These are phyloP conservation scores for Luffia ferchaultella DNA, from an alignment of 2,888 invertebrate genomes.

Conservation along the genomic window DNA sequence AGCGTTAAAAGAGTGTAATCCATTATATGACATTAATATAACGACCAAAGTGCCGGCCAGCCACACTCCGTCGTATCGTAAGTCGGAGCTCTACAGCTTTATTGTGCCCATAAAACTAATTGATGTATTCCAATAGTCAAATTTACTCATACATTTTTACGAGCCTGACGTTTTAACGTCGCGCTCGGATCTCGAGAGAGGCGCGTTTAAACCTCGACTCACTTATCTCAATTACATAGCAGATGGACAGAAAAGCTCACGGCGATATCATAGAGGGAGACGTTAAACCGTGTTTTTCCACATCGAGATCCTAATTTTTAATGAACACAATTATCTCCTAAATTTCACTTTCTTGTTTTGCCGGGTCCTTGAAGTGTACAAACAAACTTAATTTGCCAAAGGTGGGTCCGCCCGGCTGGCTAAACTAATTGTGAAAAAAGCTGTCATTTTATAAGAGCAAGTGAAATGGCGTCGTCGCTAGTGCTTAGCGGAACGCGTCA, in stretches of 20 bases:
- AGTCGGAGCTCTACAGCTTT: too few relatives aligned
- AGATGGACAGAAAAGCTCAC: too few relatives aligned
- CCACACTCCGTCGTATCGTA: too few relatives aligned
- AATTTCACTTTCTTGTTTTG: neutral
- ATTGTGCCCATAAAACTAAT: neutral
- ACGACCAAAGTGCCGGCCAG: too few relatives aligned
- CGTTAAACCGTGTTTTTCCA: neutral
- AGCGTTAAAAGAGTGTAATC: too few relatives aligned
- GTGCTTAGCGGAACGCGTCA: too few relatives aligned
- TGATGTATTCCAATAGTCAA: neutral
- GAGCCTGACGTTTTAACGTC: neutral
- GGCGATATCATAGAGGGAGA: neutral
- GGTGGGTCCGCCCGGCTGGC: slow-evolving; percentile 27
- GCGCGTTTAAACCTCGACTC: too few relatives aligned
- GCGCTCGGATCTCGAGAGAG: too few relatives aligned
- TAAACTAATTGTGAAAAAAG: slow-evolving; percentile 38
- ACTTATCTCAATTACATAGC: too few relatives aligned
- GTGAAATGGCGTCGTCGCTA: slow-evolving; percentile 19
- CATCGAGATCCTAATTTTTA: slow-evolving; percentile 1
- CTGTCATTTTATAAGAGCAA: slow-evolving; percentile 11
- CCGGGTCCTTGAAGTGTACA: slow-evolving; percentile 25
- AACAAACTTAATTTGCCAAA: slow-evolving; percentile 39
- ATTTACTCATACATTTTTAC: neutral
- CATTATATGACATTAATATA: too few relatives aligned
- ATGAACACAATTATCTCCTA: slow-evolving; percentile 4